Base-by-base conservation (phyloP, 2,113 vertebrate species). In the Xiphophorus maculatus region DNA sequence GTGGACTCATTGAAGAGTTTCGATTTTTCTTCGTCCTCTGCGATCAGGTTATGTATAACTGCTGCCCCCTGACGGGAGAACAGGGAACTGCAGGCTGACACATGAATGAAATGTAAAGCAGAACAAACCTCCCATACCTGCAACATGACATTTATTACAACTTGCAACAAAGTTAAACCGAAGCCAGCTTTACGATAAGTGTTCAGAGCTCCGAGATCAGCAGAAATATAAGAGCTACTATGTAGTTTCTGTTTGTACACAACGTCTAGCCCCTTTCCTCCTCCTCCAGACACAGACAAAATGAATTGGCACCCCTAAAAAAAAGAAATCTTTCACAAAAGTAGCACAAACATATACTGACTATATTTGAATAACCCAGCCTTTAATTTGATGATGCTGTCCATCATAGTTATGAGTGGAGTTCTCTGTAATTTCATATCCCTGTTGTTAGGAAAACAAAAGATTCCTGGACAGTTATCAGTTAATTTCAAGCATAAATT, bases 1-100 rank as follows among this genome's bases (percentile, higher is more conserved):
- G 89, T 90, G 89, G 89, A 90, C 88, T 91, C 91, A 92, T 90
- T 90, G 80, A 86, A 22, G 80, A 89, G 74, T 92, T 93, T 89
- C 88, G 83, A 33, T 85, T 66, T 88, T 77, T 83, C 81, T 74
- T 76, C 78, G 83, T 89, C 65, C 63, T 63, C n/a, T 29, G 2
- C 37, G 3, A 13, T 7, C 48, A 63, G 1, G 29, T 51, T 35
- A 27, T 30, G 77, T 10, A 51, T 15, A 63, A 19, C 11, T 73
- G 84, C 82, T 84, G 85, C 91, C 93, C 74, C 68, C 91, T 79
- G 11, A 2, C 1, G 93, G 82, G 0, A 4, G 0, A 35, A 73
- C 5, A 0, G 9, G 15, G 79, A 79, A 85, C 71, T 74, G 73
- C 88, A 84, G 64, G 48, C 1, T 35, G 70, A 87, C 48, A 58